These are phyloP conservation scores for Alouatta caraya DNA, from an alignment of 2,797 vertebrate species.

Conservation along the genomic window DNA sequence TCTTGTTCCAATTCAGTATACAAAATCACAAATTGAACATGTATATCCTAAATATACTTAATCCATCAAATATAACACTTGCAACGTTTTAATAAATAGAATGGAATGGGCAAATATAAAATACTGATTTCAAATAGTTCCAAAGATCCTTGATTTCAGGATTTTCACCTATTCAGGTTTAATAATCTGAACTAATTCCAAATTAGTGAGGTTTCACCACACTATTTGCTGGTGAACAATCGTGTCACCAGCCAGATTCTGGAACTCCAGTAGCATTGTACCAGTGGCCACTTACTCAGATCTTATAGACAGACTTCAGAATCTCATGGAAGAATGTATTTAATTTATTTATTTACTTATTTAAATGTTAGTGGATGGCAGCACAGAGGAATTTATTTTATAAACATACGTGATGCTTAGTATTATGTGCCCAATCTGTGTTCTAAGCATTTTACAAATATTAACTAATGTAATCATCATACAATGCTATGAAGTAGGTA, in stretches of 20 bases:
- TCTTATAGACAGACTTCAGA: background rate
- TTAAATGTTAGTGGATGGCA: background rate
- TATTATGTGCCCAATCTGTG: background rate
- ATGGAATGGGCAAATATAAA: constrained; percentile 1
- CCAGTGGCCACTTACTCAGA: background rate
- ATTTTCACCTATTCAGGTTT: background rate
- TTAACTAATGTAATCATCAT: background rate
- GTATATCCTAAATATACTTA: background rate
- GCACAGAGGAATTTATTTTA: background rate
- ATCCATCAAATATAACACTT: background rate
- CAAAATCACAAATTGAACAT: constrained; percentile 4
- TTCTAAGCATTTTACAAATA: background rate
- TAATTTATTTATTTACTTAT: background rate
- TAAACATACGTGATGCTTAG: background rate
- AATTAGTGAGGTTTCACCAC: background rate
- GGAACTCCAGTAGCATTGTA: background rate
- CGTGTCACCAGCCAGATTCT: background rate
- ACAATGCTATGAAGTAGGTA: background rate
- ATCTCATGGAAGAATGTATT: background rate
- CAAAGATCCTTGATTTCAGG: background rate
- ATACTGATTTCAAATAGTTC: background rate
- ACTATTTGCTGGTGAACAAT: background rate
- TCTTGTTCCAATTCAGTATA: background rate
- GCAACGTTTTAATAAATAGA: background rate
- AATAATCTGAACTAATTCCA: background rate